phyloP scores from a whole-genome alignment of 2,888 invertebrate genomes.

The Spisula solida region DNA sequence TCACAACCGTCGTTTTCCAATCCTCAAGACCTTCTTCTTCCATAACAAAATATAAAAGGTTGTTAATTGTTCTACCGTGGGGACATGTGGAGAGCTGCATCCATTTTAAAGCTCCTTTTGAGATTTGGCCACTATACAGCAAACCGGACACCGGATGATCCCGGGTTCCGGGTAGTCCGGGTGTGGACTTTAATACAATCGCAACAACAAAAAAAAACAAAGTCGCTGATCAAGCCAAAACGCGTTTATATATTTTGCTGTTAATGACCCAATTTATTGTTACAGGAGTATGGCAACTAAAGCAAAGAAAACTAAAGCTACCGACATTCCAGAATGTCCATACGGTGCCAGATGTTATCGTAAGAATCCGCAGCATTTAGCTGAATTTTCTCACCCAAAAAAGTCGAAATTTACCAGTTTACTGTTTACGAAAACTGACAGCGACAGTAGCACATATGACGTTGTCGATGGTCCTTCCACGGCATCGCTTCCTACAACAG shows the following conservation, averaged over 20 bases:
- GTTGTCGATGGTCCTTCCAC: conserved; percentile 37
- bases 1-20: too few species aligned
- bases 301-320: conserved; percentile 77
- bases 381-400: conserved; percentile 78
- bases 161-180: too few species aligned
- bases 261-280: not conserved
- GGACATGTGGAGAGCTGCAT: too few species aligned
- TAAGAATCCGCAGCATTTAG: conserved; percentile 82
- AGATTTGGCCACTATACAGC: too few species aligned
- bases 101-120: too few species aligned
- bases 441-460: conserved; percentile 1
- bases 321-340: conserved; percentile 77
- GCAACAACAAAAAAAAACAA: not conserved
- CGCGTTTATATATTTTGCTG: not conserved
- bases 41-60: too few species aligned
- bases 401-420: too few species aligned
- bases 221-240: conserved; percentile 60
- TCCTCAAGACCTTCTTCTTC: too few species aligned
- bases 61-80: too few species aligned
- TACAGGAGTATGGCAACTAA: conserved; percentile 66
- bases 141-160: too few species aligned
- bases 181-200: too few species aligned
- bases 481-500: conserved; percentile 39
- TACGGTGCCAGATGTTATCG: conserved; percentile 83
- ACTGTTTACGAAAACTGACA: conserved; percentile 37